Evolutionary conservation across 2,888 invertebrate genomes (phyloP), one percentile per base, ranked within the genome.

Genomic region (Anagyrus pseudococci): DNA sequence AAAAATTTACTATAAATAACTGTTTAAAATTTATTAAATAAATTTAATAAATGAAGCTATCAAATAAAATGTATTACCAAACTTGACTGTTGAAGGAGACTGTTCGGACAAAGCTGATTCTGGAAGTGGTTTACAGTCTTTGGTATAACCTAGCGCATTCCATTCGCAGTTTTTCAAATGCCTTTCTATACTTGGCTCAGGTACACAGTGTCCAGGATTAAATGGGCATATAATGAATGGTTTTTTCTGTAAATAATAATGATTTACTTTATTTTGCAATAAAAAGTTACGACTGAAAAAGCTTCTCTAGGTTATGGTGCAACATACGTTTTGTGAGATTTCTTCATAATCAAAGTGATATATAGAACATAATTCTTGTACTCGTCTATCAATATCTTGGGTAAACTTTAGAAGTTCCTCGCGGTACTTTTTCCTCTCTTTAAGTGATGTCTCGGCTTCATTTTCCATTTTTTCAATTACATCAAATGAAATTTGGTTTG

Each of bases 111-210:
- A 62, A 49, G 69, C 58, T 25, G 83, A 77, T 65, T 82, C 82
- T 0, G 85, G 83, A 48, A 85, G 72, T 63, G 83, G 82, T 13
- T 78, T 44, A 62, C 84, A 84, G 1, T 79, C 70, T 59, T 76
- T 70, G 26, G 72, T 68, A 68, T 86, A 86, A 57, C 83, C 84
- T 70, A 83, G 81, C 19, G 77, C 74, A 71, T 78, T 83, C 74
- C 84, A 77, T 43, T 77, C 76, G 71, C 85, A 86, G 66, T 73
- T 76, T 46, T 78, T 73, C 6, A 84, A 69, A 75, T 86, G 86
- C 52, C 76, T 71, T 25, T 81, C 76, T 8, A 82, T 69, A 40
- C 72, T 78, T 67, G 77, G 75, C 62, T 78, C 71, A n/a, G 79
- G 76, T 46, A 86, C 73, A 63, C 77, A 74, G 71, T 86, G 86